A percentile compares a stretch with the other conserved stretches of the same genome.
phyloP scores from a whole-genome alignment of 2,113 vertebrate species.

The Coregonus clupeaformis region DNA sequence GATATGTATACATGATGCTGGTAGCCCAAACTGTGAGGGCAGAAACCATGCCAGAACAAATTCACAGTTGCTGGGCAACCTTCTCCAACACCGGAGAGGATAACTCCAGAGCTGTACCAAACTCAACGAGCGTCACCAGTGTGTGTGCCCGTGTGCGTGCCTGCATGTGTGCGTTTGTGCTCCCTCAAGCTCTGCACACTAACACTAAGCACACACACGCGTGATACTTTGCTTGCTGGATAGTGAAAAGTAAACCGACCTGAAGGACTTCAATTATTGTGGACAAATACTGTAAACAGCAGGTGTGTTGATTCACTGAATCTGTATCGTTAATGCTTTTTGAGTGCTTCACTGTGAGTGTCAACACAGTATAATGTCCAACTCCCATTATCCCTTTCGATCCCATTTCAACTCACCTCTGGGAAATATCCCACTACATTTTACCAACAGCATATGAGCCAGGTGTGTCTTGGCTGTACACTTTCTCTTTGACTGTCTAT shows the following conservation, averaged over 20 bases:
- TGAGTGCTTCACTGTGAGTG: background rate
- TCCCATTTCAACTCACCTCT: background rate
- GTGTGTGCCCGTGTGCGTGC: background rate
- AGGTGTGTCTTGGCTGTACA: background rate
- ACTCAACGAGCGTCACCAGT: slow-evolving; percentile 28
- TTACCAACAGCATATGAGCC: background rate
- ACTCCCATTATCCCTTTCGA: background rate
- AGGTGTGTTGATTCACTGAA: background rate
- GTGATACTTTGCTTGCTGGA: background rate
- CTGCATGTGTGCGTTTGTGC: too few relatives aligned
- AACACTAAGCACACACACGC: background rate
- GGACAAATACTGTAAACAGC: background rate
- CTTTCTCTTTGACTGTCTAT: background rate
- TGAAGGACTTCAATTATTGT: background rate
- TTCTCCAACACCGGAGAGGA: slow-evolving; percentile 29
- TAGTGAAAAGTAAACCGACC: background rate
- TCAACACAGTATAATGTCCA: background rate
- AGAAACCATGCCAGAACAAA: slow-evolving; percentile 35
- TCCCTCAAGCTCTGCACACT: background rate
- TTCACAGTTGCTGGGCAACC: slow-evolving; percentile 53
- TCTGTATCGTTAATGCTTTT: background rate
- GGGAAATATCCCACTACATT: background rate
- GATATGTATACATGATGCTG: slow-evolving; percentile 15
- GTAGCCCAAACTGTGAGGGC: slow-evolving; percentile 40
- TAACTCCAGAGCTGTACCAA: slow-evolving; percentile 21